Evolutionary conservation across 2,888 invertebrate genomes (phyloP), one percentile per base, ranked within the genome.

Genomic region (Tinea trinotella): DNA sequence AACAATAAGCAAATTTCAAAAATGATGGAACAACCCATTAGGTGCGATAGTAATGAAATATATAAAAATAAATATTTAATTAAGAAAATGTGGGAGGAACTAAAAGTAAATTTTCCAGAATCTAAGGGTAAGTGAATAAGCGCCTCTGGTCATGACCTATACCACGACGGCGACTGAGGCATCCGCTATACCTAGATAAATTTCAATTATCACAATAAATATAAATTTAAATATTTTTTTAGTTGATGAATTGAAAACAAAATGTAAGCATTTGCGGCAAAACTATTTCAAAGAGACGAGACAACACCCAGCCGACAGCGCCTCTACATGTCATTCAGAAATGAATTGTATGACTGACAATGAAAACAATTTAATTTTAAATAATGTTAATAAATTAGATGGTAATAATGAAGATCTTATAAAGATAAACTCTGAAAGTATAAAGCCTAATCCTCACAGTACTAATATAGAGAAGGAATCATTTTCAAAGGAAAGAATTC

Each of bases 21-120:
- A 19, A 13, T 40, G 6, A 40, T 40, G 13, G 40, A 40, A 40
- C 40, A 13, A 2, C 40, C 40, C 12, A 13, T 40, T 12, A 13
- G 40, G 40, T 40, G 40, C 6, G 6, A n/a, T 40, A 40, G 1
- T 1, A 2, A 40, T 40, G 40, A 40, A 2, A 40, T 13, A 7
- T 15, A 40, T 40, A 40, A 40, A 40, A 40, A 40, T 12, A 40
- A 7, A 40, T 40, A 13, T 40, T 40, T 40, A 40, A 40, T 40
- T 4, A 40, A 15, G 15, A 40, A 40, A 40, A 15, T 40, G 40
- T 40, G 40, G 40, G 40, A 40, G 2, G 40, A 40, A 1, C 2
- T 40, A 2, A 40, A 40, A 15, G 7, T 12, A 15, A 40, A 40
- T 13, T 40, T 40, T 40, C 40, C 40, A 15, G 40, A 40, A 15